Conservation (phyloP, 2,797 vertebrate genomes). For the Poeciliopsis infans region DNA sequence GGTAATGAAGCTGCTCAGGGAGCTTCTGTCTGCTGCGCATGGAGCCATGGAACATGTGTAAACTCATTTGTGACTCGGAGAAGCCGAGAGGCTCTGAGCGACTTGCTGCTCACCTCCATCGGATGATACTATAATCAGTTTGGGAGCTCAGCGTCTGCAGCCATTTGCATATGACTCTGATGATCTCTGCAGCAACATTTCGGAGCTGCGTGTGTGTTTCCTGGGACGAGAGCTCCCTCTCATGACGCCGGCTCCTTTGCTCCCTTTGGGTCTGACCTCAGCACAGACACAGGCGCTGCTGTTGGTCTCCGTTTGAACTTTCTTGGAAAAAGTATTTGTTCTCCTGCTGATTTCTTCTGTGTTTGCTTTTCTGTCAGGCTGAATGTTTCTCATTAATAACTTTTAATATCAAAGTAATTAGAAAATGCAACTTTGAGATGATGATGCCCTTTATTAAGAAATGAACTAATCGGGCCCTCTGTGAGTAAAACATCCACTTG, state of each 20-base stretch:
- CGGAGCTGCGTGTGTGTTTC: constrained; percentile 16
- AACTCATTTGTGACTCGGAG: constrained; percentile 34
- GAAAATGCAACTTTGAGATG: neutral
- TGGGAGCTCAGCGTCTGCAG: constrained; percentile 8
- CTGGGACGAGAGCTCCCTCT: constrained; percentile 25
- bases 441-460: neutral
- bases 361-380: neutral
- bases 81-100: constrained; percentile 11
- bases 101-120: neutral
- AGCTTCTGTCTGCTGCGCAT: constrained; percentile 34
- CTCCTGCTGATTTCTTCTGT: neutral
- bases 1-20: constrained; percentile 63
- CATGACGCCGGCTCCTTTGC: constrained; percentile 9
- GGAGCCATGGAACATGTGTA: constrained; percentile 27
- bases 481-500: neutral
- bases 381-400: neutral
- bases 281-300: neutral
- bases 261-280: neutral
- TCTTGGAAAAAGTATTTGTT: neutral
- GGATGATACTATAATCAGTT: constrained; percentile 15
- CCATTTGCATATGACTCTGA: constrained; percentile 39
- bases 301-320: neutral
- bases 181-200: constrained; percentile 32
- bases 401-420: neutral
- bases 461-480: neutral